Evolutionary conservation across 37 sponge, comb jelly and placozoan genomes (phyloP), one percentile per base, ranked within the genome.

Genomic region (Mnemiopsis leidyi): DNA sequence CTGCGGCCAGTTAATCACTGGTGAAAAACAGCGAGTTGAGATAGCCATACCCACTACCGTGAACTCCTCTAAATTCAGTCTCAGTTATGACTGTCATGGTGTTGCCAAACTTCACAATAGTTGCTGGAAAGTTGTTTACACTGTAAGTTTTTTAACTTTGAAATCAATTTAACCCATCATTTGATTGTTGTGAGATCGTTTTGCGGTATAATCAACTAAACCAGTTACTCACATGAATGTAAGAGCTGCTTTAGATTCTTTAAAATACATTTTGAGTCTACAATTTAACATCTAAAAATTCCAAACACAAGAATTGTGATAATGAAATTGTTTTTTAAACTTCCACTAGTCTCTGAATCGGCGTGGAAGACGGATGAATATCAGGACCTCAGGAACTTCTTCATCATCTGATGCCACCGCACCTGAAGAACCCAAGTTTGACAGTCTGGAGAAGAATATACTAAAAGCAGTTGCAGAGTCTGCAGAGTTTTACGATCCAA

Each of bases 401-500:
- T 18, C 5, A 18, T 48, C 61, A 48, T 5, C 61, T 18, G 61
- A 48, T 13, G 13, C 5, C 9, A 13, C 61, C 13, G 61, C 13
- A 48, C 5, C 61, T 48, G 61, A 48, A 48, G 9, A 48, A 48
- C 61, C 61, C 13, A 48, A 48, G 61, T 48, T 48, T 13, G 61
- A 48, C 5, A 48, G 61, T 48, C 9, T 48, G 5, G 61, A 48
- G 61, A 5, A 13, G 9, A 48, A 13, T 48, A 48, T 48, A 18
- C 61, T 48, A 5, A 71, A 71, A 71, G 75, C 5, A n/a, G 75
- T 28, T 5, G 5, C 30, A 23, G 75, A 18, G 5, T 3, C 75
- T 71, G 75, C 75, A 23, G 75, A 71, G n/a, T 71, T 71, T 71
- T 28, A 71, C 75, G 75, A 71, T 25, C 30, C 75, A 29, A 71